A percentile compares a stretch with the other conserved stretches of the same genome.
Conservation (phyloP, 2,113 vertebrate genomes). For the Megaceryle maxima region DNA sequence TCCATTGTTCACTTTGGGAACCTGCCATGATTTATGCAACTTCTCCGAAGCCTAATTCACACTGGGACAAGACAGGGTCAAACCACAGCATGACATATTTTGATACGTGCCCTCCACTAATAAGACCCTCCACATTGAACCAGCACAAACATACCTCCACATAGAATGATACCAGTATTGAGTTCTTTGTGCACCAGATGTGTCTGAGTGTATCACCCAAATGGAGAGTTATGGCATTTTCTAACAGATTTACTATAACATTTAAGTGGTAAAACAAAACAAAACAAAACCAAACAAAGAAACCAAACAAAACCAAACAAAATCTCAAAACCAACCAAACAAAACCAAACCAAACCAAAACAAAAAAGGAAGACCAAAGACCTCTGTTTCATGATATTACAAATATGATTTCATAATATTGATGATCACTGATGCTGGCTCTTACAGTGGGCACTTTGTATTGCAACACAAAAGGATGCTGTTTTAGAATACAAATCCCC, state of each 20-base stretch:
- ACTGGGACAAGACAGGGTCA: background rate
- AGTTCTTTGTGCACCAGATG: background rate
- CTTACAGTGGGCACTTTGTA: background rate
- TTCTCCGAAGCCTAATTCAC: background rate
- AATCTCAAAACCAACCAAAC: too few relatives aligned
- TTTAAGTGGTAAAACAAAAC: background rate
- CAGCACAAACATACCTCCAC: background rate
- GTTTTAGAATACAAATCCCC: background rate
- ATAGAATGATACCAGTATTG: background rate
- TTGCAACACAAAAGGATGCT: background rate
- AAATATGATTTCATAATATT: background rate
- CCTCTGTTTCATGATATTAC: background rate
- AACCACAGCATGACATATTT: conserved; percentile 3
- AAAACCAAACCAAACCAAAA: background rate
- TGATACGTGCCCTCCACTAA: background rate
- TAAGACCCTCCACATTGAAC: background rate
- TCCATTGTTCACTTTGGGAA: background rate
- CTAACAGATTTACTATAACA: background rate
- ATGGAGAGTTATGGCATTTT: background rate
- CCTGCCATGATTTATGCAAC: background rate
- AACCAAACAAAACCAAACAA: too few relatives aligned
- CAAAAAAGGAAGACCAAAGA: background rate
- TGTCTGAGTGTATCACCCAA: background rate
- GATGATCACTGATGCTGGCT: background rate
- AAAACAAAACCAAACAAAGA: background rate